These are phyloP conservation scores for Choristoneura rosaceana DNA, from an alignment of 2,888 invertebrate genomes.

Conservation along the genomic window DNA sequence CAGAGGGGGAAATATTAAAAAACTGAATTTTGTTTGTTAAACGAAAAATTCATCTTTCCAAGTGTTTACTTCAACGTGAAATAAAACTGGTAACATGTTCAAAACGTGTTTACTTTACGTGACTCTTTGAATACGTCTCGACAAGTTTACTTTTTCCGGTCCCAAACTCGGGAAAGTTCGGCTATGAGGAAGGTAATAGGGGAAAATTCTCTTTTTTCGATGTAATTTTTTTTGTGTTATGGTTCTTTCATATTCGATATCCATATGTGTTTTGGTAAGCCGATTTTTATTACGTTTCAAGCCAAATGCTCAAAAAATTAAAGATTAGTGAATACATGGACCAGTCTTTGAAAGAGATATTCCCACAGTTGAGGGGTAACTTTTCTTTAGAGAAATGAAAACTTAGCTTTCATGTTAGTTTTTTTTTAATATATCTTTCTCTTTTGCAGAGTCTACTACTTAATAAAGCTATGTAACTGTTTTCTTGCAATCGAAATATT, in stretches of 20 bases:
- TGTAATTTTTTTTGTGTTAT: constrained; percentile 42
- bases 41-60: constrained; percentile 75
- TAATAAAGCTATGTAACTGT: too few relatives aligned
- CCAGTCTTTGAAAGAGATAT: constrained; percentile 56
- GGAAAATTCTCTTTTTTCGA: constrained; percentile 23
- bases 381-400: constrained; percentile 50
- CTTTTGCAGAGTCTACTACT: too few relatives aligned
- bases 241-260: constrained; percentile 64
- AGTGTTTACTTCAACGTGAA: constrained; percentile 73
- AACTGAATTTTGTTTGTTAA: constrained; percentile 73
- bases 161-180: constrained; percentile 55
- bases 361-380: constrained; percentile 43
- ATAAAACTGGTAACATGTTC: constrained; percentile 75
- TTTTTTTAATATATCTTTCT: neutral
- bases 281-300: constrained; percentile 81
- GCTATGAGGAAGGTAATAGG: constrained; percentile 43
- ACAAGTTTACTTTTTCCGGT: constrained; percentile 62
- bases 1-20: constrained; percentile 43
- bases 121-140: constrained; percentile 60
- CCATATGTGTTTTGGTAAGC: constrained; percentile 73
- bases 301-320: constrained; percentile 69
- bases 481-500: too few relatives aligned
- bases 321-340: constrained; percentile 70
- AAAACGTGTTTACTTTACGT: constrained; percentile 69
- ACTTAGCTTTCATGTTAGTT: constrained; percentile 1